Evolutionary conservation across 2,888 invertebrate species (phyloP), one percentile per base, ranked within the genome.

Genomic region (Hyppa rectilinea): DNA sequence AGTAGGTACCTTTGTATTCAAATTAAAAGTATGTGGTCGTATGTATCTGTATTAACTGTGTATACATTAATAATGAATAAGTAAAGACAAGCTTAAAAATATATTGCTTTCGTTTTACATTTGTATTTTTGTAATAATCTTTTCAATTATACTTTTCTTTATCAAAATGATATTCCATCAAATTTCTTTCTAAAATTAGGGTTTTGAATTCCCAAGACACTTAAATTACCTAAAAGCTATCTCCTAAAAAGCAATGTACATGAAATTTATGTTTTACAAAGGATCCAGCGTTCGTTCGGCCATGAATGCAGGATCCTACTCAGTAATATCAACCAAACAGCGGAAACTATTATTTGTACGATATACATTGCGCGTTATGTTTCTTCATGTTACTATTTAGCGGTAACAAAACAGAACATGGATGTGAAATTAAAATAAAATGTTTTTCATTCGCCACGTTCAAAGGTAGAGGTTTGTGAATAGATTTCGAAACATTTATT

Each of bases 141-240:
- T n/a, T n/a, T n/a, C n/a, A n/a, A n/a, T n/a, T n/a, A n/a, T n/a
- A n/a, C n/a, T n/a, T n/a, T n/a, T n/a, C n/a, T n/a, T n/a, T n/a
- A n/a, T n/a, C n/a, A n/a, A n/a, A n/a, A n/a, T n/a, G n/a, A n/a
- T n/a, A n/a, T n/a, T n/a, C n/a, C n/a, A n/a, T n/a, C n/a, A n/a
- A n/a, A 9, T 1, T 12, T 49, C 34, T 49, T 26, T 34, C 12
- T 14, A 23, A 58, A 72, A 45, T 63, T 34, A 31, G 1, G 9
- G 76, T 80, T 80, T 75, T 64, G 62, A 73, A 71, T 76, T 71
- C 64, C 70, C 36, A 78, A 87, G 87, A 86, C 84, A 87, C 84
- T 89, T 89, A 89, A 90, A 91, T 91, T 87, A 89, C 85, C 82
- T 87, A 90, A 91, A 88, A 90, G 89, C 89, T 87, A 87, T 85